A percentile compares a stretch with the other conserved stretches of the same genome.
Conservation (phyloP, 2,888 invertebrate genomes). For the Orchesellides sinensis region DNA sequence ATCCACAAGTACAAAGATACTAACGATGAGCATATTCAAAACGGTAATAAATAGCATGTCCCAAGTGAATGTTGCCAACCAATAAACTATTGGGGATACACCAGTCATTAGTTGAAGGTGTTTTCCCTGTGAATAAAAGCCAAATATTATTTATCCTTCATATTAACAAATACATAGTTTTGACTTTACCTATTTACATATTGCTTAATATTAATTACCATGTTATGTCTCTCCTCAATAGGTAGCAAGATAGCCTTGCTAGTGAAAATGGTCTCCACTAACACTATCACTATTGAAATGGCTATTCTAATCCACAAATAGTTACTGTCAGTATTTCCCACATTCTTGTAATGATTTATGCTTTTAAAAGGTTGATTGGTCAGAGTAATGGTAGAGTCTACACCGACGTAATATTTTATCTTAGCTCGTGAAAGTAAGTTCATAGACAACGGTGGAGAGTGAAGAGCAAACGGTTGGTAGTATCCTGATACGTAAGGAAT, state of each 20-base stretch:
- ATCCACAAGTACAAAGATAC: not conserved
- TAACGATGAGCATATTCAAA: not conserved
- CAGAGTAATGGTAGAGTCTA: not conserved
- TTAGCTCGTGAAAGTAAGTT: not conserved
- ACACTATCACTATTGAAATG: not conserved
- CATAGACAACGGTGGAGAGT: not conserved
- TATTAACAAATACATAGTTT: too few relatives aligned
- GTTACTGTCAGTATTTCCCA: too few relatives aligned
- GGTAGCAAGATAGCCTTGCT: conserved; percentile 7
- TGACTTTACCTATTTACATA: not conserved
- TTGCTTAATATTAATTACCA: not conserved
- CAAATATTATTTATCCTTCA: too few relatives aligned
- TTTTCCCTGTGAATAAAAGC: not conserved
- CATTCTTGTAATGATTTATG: too few relatives aligned
- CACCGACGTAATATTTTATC: not conserved
- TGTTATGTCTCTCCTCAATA: conserved; percentile 12
- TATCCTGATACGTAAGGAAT: too few relatives aligned
- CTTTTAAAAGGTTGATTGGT: conserved; percentile 37
- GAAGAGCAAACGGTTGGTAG: not conserved
- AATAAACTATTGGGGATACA: not conserved
- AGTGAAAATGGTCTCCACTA: not conserved
- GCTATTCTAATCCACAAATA: too few relatives aligned
- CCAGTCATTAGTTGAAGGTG: conserved; percentile 31
- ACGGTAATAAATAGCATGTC: conserved; percentile 1
- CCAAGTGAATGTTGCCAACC: conserved; percentile 5